Evolutionary conservation across 2,888 invertebrate genomes (phyloP).

Genomic region (Neoitamus cyanurus): DNA sequence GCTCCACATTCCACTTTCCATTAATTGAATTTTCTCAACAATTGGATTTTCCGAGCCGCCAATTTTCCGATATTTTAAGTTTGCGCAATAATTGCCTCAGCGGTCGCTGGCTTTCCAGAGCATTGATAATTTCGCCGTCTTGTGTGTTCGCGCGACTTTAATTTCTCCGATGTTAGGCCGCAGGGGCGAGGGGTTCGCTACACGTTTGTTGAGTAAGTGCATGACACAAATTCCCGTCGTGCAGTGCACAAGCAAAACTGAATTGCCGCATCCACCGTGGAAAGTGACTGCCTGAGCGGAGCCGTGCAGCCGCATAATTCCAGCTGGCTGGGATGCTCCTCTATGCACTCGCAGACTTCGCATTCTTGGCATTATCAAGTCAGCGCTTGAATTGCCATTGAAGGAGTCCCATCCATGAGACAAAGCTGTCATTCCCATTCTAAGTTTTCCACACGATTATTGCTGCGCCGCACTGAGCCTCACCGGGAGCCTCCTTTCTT

Average conservation of each 20-base stretch:
- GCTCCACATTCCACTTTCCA: neutral
- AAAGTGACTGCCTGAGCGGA: neutral
- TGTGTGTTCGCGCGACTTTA: neutral
- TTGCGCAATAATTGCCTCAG: slow-evolving; percentile 11
- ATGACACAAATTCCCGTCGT: slow-evolving; percentile 17
- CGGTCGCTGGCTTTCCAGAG: neutral
- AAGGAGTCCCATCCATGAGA: neutral
- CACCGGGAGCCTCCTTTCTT: neutral
- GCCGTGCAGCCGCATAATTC: neutral
- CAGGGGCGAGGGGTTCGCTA: neutral
- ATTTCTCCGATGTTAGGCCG: neutral
- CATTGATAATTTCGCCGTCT: neutral
- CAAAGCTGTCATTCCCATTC: slow-evolving; percentile 7
- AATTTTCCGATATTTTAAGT: slow-evolving; percentile 32
- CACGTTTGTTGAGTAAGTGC: neutral
- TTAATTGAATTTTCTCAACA: slow-evolving; percentile 36
- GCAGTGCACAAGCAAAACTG: slow-evolving; percentile 2
- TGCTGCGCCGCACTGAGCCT: neutral
- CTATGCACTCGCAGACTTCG: neutral
- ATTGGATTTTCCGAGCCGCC: slow-evolving; percentile 12
- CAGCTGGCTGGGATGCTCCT: neutral
- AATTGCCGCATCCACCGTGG: neutral
- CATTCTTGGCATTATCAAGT: neutral
- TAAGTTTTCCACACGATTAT: neutral
- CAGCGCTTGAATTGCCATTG: neutral